Evolutionary conservation across 1,140 invertebrate species (phyloP).

Genomic region (Macrobrachium rosenbergii): DNA sequence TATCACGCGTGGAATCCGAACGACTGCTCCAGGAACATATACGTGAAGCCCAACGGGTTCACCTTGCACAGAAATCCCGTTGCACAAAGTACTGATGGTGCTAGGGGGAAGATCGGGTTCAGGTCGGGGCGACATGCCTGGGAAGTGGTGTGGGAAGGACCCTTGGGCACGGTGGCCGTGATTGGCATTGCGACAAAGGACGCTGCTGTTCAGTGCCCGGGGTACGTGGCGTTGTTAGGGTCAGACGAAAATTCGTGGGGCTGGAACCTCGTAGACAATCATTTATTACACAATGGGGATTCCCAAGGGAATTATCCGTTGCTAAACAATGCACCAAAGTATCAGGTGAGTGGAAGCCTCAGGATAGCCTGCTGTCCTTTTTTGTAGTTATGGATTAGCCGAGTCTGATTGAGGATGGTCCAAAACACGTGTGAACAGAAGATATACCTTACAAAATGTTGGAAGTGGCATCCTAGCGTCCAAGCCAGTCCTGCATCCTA

Average conservation of each 20-base stretch:
- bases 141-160: conserved; percentile 99
- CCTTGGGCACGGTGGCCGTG: conserved; percentile 94
- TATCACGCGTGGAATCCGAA: conserved; percentile 97
- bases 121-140: conserved; percentile 94
- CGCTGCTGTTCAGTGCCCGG: conserved; percentile 88
- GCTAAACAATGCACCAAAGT: conserved; percentile 97
- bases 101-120: conserved; percentile 94
- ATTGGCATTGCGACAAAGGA: conserved; percentile 96
- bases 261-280: conserved; percentile 99
- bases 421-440: too few relatives aligned
- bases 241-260: conserved; percentile 98
- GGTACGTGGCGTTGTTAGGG: conserved; percentile 94
- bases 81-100: conserved; percentile 98
- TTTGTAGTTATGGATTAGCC: too few relatives aligned
- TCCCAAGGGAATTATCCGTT: conserved; percentile 95
- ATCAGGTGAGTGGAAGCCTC: conserved; percentile 80
- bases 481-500: too few relatives aligned
- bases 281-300: conserved; percentile 96
- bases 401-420: neutral
- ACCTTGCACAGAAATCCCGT: conserved; percentile 98
- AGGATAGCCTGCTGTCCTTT: neutral
- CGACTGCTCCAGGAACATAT: conserved; percentile 97
- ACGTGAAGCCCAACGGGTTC: conserved; percentile 97
- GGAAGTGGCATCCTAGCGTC: too few relatives aligned
- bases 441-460: too few relatives aligned